Conservation (phyloP, 2,888 invertebrate species). For the Tipula lateralis region DNA sequence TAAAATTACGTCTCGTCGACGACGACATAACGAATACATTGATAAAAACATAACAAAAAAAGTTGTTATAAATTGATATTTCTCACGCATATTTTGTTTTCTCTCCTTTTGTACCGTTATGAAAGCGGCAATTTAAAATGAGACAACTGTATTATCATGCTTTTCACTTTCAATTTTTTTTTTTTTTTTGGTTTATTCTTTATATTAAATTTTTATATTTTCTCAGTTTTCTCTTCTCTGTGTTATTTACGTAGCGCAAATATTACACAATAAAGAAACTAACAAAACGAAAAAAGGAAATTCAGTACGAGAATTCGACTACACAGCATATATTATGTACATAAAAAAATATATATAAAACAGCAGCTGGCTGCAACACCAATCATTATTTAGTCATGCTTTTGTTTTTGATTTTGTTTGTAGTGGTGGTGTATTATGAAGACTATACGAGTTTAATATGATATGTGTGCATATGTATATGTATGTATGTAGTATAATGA, state of each 20-base stretch:
- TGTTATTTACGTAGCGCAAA: background rate
- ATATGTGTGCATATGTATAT: background rate
- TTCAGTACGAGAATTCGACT: background rate
- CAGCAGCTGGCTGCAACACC: conserved; percentile 24
- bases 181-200: background rate
- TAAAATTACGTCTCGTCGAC: conserved; percentile 13
- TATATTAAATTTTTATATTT: background rate
- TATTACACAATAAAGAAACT: background rate
- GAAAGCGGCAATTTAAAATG: background rate
- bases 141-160: background rate
- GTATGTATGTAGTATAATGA: background rate
- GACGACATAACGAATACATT: conserved; percentile 19
- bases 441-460: background rate
- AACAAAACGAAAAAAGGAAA: background rate
- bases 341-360: background rate
- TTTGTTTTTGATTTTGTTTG: background rate
- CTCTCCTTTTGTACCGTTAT: conserved; percentile 1
- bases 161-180: conserved; percentile 19
- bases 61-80: background rate
- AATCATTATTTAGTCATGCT: conserved; percentile 24
- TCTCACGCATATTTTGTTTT: background rate
- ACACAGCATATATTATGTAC: background rate
- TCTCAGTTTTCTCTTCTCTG: background rate
- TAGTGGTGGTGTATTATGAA: background rate
- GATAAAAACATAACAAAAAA: background rate